Conservation (phyloP, 2,888 invertebrate species). For the Platycheirus rosarum region DNA sequence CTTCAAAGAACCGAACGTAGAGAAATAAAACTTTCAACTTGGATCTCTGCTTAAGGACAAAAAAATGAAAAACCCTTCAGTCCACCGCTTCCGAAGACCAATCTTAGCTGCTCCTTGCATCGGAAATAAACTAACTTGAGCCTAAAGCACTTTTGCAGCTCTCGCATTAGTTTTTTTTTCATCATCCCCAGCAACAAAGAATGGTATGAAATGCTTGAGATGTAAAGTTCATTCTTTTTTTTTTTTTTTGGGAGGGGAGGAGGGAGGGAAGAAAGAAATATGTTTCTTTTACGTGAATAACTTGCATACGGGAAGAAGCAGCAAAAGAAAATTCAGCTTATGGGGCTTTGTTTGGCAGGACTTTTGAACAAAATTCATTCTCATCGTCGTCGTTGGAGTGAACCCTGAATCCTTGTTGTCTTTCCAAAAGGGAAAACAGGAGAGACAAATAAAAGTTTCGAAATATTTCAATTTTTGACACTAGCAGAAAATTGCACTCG, state of each 20-base stretch:
- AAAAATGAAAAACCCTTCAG: neutral
- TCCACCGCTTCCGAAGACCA: neutral
- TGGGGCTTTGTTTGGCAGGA: constrained; percentile 51
- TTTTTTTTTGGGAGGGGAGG: too few species aligned
- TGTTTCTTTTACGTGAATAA: constrained; percentile 68
- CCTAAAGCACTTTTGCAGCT: constrained; percentile 61
- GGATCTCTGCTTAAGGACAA: neutral
- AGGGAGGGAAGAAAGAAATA: constrained; percentile 40
- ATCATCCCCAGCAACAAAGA: constrained; percentile 10
- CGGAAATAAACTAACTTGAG: constrained; percentile 65
- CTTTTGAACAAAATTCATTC: constrained; percentile 38
- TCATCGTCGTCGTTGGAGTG: constrained; percentile 12
- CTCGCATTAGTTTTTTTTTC: constrained; percentile 40
- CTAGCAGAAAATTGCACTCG: constrained; percentile 66
- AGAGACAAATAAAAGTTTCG: constrained; percentile 68
- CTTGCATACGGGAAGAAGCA: constrained; percentile 47
- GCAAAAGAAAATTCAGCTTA: constrained; percentile 34
- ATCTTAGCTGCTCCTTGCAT: constrained; percentile 55
- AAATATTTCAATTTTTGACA: constrained; percentile 73
- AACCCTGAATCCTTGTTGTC: neutral
- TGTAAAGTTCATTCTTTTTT: constrained; percentile 13
- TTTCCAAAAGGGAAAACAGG: neutral
- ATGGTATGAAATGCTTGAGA: constrained; percentile 7
- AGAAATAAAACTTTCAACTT: constrained; percentile 25
- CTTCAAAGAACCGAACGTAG: constrained; percentile 23